Percentiles rank a stretch among this genome's conserved stretches.
These are phyloP conservation scores for Sarcophaga carnaria DNA, from an alignment of 2,888 invertebrate genomes.

Conservation along the genomic window DNA sequence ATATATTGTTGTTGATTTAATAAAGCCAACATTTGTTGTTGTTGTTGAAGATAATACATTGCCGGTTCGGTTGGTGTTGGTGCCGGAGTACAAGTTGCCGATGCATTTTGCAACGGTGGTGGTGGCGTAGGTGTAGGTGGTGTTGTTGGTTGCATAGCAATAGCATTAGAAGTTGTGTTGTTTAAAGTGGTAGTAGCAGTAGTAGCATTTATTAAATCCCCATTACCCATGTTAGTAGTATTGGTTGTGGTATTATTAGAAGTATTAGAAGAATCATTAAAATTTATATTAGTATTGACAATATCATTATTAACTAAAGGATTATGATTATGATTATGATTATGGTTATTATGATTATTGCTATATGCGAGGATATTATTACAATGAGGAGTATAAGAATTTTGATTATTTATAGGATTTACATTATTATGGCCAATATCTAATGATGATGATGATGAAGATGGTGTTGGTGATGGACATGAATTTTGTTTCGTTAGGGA, in stretches of 20 bases:
- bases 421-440: slow-evolving; percentile 60
- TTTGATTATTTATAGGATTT: slow-evolving; percentile 59
- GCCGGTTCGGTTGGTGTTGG: slow-evolving; percentile 39
- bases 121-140: slow-evolving; percentile 40
- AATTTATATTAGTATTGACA: slow-evolving; percentile 78
- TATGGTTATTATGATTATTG: slow-evolving; percentile 52
- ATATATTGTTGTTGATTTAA: slow-evolving; percentile 76
- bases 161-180: slow-evolving; percentile 62
- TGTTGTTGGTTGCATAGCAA: slow-evolving; percentile 58
- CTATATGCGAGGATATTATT: slow-evolving; percentile 52
- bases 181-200: slow-evolving; percentile 48
- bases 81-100: background rate
- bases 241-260: slow-evolving; percentile 45
- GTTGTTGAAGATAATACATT: slow-evolving; percentile 73
- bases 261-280: slow-evolving; percentile 79
- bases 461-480: slow-evolving; percentile 60
- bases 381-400: slow-evolving; percentile 22
- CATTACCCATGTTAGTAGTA: slow-evolving; percentile 64
- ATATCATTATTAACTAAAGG: slow-evolving; percentile 73
- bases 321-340: slow-evolving; percentile 64
- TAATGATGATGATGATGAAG: slow-evolving; percentile 67
- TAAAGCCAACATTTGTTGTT: slow-evolving; percentile 73
- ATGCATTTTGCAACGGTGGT: background rate
- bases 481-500: slow-evolving; percentile 33
- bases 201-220: slow-evolving; percentile 57